These are phyloP conservation scores for Icerya purchasi DNA, from an alignment of 2,888 invertebrate genomes.

Conservation along the genomic window DNA sequence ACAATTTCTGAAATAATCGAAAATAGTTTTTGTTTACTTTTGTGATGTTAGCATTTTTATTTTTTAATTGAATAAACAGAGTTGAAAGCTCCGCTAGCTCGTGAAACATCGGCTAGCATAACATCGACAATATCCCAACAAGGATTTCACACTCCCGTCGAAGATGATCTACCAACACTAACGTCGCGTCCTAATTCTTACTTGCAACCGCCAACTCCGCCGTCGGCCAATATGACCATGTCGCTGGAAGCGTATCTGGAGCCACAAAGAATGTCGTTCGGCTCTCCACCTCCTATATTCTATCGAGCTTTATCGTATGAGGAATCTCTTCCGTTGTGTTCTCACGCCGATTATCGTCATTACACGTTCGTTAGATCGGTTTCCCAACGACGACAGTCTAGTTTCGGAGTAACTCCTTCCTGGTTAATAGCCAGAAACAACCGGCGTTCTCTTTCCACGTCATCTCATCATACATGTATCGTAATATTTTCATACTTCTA, in stretches of 20 bases:
- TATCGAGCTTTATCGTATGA: slow-evolving; percentile 49
- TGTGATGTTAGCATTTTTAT: too few species aligned
- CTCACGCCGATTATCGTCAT: slow-evolving; percentile 47
- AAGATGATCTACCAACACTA: slow-evolving; percentile 32
- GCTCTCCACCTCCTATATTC: slow-evolving; percentile 46
- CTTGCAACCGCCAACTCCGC: slow-evolving; percentile 49
- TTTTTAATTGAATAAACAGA: too few species aligned
- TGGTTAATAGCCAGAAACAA: slow-evolving; percentile 28
- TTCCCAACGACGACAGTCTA: slow-evolving; percentile 26
- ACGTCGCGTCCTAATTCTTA: slow-evolving; percentile 34
- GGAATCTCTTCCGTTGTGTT: slow-evolving; percentile 57
- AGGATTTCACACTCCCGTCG: slow-evolving; percentile 60
- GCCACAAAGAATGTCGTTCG: slow-evolving; percentile 58
- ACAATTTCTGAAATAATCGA: too few species aligned
- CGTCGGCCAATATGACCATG: slow-evolving; percentile 62
- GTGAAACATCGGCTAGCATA: slow-evolving; percentile 26
- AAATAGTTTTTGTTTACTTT: too few species aligned
- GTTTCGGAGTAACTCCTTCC: slow-evolving; percentile 23
- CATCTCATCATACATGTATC: slow-evolving; percentile 80
- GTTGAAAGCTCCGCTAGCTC: slow-evolving; percentile 19
- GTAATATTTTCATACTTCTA: neutral
- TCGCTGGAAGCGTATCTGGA: slow-evolving; percentile 71
- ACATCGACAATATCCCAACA: slow-evolving; percentile 38
- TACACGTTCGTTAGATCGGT: slow-evolving; percentile 16
- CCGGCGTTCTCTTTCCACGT: slow-evolving; percentile 53